Base-by-base conservation (phyloP, 2,113 vertebrate genomes). In the Leucoraja erinaceus region DNA sequence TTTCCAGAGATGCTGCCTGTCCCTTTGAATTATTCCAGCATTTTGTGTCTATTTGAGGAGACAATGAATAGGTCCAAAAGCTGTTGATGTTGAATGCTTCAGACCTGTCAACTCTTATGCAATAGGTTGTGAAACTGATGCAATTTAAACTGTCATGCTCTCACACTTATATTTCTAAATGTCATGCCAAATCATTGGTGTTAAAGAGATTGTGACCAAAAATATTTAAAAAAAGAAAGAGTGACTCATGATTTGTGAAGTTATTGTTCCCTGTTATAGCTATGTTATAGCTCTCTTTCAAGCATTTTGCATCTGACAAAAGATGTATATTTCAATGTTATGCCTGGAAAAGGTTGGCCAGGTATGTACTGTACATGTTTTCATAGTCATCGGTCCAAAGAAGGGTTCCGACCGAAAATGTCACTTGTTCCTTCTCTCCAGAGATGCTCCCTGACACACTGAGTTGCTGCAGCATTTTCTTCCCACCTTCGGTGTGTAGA, bases 71-170 rank as follows among this genome's bases (percentile, higher is more conserved):
- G 81, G 59, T 84, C 61, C 25, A 88, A 63, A 88, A 88, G n/a
- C 28, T 31, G n/a, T 88, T 31, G 83, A 88, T 88, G 59, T 31
- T 66, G 83, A 63, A 88, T 88, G 59, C 63, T 88, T 88, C 83
- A 63, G 83, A 61, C 28, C 59, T 88, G 83, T 88, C 59, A 88
- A 31, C 28, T 63, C 59, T 88, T 88, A 88, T 59, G 56, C 83
- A 63, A 63, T 88, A n/a, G 28, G 59, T 56, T 63, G 83, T 88
- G 83, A 88, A 88, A 31, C 59, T 88, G 83, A 88, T 63, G 59
- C 59, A 88, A 88, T 66, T 88, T 88, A 31, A 88, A 88, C 28
- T 7, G 83, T 88, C 83, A 88, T 88, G 59, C 56, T 88, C 83
- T 88, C 59, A 31, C 83, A 63, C 83, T 31, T 63, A 88, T 28